Conservation (phyloP, 2,888 invertebrate species). For the Thereva unica region DNA sequence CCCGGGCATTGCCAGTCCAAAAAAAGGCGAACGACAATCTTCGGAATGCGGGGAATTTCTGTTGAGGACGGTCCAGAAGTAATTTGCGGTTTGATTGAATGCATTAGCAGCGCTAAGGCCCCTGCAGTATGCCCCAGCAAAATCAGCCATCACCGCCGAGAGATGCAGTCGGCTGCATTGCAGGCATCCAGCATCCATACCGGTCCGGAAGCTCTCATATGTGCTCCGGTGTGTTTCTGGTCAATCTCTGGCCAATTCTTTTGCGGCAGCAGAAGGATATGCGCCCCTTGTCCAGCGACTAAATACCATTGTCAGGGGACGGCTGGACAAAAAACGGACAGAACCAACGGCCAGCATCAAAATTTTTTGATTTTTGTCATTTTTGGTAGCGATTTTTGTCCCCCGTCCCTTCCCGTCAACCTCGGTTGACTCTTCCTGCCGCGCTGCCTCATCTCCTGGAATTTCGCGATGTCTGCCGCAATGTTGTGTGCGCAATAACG, state of each 20-base stretch:
- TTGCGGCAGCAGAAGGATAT: slow-evolving; percentile 9
- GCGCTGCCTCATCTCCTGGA: slow-evolving; percentile 4
- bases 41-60: slow-evolving; percentile 17
- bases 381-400: slow-evolving; percentile 31
- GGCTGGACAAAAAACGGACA: slow-evolving; percentile 18
- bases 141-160: neutral
- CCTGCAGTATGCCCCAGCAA: slow-evolving; percentile 23
- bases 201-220: slow-evolving; percentile 34
- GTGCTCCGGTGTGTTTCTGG: slow-evolving; percentile 17
- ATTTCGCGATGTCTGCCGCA: neutral
- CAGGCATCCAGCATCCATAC: slow-evolving; percentile 22
- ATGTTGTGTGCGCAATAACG: slow-evolving; percentile 24
- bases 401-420: slow-evolving; percentile 13
- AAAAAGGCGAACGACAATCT: slow-evolving; percentile 9
- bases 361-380: slow-evolving; percentile 35
- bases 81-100: slow-evolving; percentile 32
- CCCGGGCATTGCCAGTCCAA: neutral
- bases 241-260: slow-evolving; percentile 30
- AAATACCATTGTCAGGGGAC: slow-evolving; percentile 17
- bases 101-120: slow-evolving; percentile 24
- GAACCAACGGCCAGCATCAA: slow-evolving; percentile 26
- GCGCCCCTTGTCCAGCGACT: slow-evolving; percentile 28
- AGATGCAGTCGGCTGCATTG: neutral
- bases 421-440: neutral
- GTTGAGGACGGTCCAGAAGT: slow-evolving; percentile 23